phyloP scores from a whole-genome alignment of 2,888 invertebrate species.

The Ophion ellenae region DNA sequence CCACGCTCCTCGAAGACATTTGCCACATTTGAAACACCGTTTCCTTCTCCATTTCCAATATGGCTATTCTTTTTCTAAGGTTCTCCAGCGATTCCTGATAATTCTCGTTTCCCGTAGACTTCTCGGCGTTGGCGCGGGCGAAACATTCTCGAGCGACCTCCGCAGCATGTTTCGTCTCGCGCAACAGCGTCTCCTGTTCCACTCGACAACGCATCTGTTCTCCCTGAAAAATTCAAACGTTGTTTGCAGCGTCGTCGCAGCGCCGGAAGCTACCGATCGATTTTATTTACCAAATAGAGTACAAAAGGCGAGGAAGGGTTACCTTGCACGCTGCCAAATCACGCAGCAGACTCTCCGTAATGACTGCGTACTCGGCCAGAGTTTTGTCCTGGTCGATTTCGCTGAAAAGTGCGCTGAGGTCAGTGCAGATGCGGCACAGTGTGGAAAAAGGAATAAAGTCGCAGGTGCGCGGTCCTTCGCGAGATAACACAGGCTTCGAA shows the following conservation, averaged over 20 bases:
- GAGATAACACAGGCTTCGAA: background rate
- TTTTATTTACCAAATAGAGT: too few relatives aligned
- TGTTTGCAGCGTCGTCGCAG: background rate
- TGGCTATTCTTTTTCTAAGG: constrained; percentile 77
- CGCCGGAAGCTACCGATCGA: background rate
- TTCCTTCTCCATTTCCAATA: constrained; percentile 86
- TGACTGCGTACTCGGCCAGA: constrained; percentile 73
- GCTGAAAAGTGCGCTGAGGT: constrained; percentile 58
- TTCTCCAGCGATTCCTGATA: constrained; percentile 71
- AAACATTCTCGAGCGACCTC: constrained; percentile 73
- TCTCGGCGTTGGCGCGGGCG: constrained; percentile 69
- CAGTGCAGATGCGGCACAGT: background rate
- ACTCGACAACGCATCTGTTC: constrained; percentile 77
- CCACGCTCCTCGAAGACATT: constrained; percentile 88
- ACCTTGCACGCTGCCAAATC: constrained; percentile 78
- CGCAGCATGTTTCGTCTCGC: constrained; percentile 72
- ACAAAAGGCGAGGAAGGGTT: background rate
- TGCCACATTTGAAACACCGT: constrained; percentile 88
- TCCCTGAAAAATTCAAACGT: constrained; percentile 67
- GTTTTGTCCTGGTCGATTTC: constrained; percentile 66
- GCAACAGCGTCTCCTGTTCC: constrained; percentile 72
- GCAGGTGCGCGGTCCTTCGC: background rate
- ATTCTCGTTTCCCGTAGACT: constrained; percentile 62
- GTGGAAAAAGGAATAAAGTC: background rate
- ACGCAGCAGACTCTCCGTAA: constrained; percentile 73